phyloP scores from a whole-genome alignment of 2,113 vertebrate genomes.

The Phoenicopterus ruber region DNA sequence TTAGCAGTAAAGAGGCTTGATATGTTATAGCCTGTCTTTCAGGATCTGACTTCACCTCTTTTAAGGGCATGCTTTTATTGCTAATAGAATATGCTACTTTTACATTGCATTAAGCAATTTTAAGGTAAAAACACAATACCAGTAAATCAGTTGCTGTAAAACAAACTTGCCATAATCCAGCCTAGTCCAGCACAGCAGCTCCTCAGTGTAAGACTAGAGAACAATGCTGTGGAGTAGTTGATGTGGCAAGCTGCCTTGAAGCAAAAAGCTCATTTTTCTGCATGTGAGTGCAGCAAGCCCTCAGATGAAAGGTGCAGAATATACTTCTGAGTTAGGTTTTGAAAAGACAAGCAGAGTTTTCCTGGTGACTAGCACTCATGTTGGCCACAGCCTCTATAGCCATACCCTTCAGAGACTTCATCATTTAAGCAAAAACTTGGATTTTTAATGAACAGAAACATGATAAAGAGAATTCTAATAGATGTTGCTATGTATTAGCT shows the following conservation, averaged over 20 bases:
- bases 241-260: not conserved
- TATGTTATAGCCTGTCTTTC: not conserved
- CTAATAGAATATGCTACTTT: not conserved
- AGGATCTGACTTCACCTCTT: not conserved
- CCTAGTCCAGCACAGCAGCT: not conserved
- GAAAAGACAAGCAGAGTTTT: not conserved
- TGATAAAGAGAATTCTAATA: not conserved
- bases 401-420: not conserved
- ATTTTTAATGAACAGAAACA: not conserved
- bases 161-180: not conserved
- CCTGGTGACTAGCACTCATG: not conserved
- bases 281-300: fast-evolving
- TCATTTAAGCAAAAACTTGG: not conserved
- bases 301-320: not conserved
- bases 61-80: not conserved
- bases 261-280: not conserved
- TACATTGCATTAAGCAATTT: not conserved
- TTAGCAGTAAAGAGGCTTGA: not conserved
- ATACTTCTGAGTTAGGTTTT: not conserved
- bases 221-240: not conserved
- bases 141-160: not conserved
- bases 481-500: not conserved
- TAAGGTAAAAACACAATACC: not conserved
- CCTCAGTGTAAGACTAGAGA: not conserved
- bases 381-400: not conserved